phyloP scores from a whole-genome alignment of 2,888 invertebrate species.

The Drosophila cognata region DNA sequence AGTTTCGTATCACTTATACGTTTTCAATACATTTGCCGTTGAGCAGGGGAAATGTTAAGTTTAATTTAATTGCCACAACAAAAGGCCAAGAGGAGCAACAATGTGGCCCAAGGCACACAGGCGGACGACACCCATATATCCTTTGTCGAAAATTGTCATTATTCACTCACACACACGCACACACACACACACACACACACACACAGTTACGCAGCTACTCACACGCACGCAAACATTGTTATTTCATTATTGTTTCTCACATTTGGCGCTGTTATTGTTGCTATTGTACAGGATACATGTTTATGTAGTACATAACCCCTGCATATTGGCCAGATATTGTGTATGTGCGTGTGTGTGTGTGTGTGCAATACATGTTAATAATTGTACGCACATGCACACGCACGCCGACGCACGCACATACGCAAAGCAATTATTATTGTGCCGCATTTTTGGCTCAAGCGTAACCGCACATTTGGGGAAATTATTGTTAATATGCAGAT shows the following conservation, averaged over 20 bases:
- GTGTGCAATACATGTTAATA: constrained; percentile 56
- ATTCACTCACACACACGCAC: constrained; percentile 31
- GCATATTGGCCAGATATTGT: constrained; percentile 33
- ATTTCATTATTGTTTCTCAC: constrained; percentile 61
- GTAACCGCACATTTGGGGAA: constrained; percentile 79
- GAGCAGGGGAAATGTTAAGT: constrained; percentile 70
- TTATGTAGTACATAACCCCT: constrained; percentile 46
- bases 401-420: constrained; percentile 13
- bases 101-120: constrained; percentile 62
- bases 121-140: constrained; percentile 18
- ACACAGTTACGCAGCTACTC: neutral
- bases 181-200: neutral
- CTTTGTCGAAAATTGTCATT: constrained; percentile 46
- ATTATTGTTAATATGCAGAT: constrained; percentile 80
- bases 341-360: constrained; percentile 21
- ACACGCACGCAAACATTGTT: neutral
- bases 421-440: constrained; percentile 54
- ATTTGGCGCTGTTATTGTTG: constrained; percentile 61
- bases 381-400: constrained; percentile 29
- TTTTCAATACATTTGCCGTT: constrained; percentile 45
- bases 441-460: constrained; percentile 69
- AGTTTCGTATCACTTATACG: constrained; percentile 17
- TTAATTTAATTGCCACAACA: constrained; percentile 79
- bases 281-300: constrained; percentile 36
- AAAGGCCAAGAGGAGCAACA: constrained; percentile 71